Evolutionary conservation across 1,140 invertebrate genomes (phyloP).

Genomic region (Oppia nitens): DNA sequence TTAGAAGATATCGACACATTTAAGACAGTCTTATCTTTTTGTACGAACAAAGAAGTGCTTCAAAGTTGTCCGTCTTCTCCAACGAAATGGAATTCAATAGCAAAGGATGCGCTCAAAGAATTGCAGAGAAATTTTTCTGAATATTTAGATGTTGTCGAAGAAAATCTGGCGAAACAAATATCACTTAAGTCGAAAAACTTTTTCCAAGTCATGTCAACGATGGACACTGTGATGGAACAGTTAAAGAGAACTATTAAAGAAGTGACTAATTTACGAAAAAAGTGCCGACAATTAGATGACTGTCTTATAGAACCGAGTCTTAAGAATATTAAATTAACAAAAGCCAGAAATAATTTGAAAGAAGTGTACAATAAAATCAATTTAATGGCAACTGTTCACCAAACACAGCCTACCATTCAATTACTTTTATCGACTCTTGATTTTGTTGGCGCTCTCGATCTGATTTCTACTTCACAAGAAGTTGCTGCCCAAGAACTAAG

Average conservation of each 20-base stretch:
- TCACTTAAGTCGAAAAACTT: slow-evolving; percentile 89
- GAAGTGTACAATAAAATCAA: slow-evolving; percentile 38
- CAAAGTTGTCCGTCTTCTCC: slow-evolving; percentile 16
- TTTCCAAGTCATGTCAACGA: slow-evolving; percentile 90
- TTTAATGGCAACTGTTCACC: slow-evolving; percentile 83
- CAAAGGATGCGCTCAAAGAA: slow-evolving; percentile 7
- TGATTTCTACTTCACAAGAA: slow-evolving; percentile 91
- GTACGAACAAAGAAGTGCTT: slow-evolving; percentile 18
- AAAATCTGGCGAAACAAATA: slow-evolving; percentile 85
- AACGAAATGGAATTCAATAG: slow-evolving; percentile 5
- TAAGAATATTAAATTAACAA: slow-evolving; percentile 13
- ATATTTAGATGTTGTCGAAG: slow-evolving; percentile 86
- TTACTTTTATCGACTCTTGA: slow-evolving; percentile 75
- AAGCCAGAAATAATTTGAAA: slow-evolving; percentile 17
- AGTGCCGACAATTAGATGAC: slow-evolving; percentile 11
- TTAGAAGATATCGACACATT: slow-evolving; percentile 67
- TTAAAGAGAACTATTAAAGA: slow-evolving; percentile 61
- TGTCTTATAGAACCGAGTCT: slow-evolving; percentile 39
- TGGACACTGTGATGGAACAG: slow-evolving; percentile 77
- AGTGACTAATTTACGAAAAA: slow-evolving; percentile 30
- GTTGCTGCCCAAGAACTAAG: slow-evolving; percentile 71
- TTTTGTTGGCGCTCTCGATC: slow-evolving; percentile 89
- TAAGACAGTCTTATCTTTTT: slow-evolving; percentile 56
- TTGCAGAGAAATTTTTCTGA: slow-evolving; percentile 50
- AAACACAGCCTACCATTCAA: slow-evolving; percentile 85